Percentiles rank a stretch among this genome's conserved stretches.
Conservation (phyloP, 2,797 vertebrate species). For the Pipistrellus nathusii region DNA sequence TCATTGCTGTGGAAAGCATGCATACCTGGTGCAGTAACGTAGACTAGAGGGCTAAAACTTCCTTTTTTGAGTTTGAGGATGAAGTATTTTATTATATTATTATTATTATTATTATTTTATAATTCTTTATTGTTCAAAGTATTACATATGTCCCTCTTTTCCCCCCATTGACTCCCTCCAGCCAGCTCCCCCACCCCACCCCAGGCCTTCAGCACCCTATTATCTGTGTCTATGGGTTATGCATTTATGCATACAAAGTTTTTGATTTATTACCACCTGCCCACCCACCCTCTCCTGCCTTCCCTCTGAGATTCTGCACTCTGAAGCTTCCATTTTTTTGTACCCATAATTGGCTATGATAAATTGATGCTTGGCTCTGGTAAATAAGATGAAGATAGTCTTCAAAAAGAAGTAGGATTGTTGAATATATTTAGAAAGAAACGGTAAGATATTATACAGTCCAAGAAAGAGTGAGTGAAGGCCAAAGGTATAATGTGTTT, state of each 20-base stretch:
- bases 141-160: no score
- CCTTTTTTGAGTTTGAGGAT: background rate
- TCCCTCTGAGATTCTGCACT: no score
- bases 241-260: no score
- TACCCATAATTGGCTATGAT: background rate
- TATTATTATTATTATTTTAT: no score
- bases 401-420: conserved; percentile 28
- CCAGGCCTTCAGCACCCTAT: no score
- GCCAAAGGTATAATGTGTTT: background rate
- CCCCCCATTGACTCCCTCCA: no score
- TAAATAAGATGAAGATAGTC: conserved; percentile 4
- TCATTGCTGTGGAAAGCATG: conserved; percentile 20
- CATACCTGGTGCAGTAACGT: background rate
- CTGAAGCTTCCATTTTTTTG: conserved; percentile 1
- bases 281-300: no score
- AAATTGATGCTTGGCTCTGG: background rate
- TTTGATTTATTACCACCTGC: no score
- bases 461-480: background rate
- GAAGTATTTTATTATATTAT: no score
- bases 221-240: no score
- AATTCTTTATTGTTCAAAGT: no score
- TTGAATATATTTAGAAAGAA: conserved; percentile 11
- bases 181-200: no score
- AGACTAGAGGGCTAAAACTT: background rate
- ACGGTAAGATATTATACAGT: background rate